Base-by-base conservation (phyloP, 2,888 invertebrate species). In the Drosophila tanythrix region DNA sequence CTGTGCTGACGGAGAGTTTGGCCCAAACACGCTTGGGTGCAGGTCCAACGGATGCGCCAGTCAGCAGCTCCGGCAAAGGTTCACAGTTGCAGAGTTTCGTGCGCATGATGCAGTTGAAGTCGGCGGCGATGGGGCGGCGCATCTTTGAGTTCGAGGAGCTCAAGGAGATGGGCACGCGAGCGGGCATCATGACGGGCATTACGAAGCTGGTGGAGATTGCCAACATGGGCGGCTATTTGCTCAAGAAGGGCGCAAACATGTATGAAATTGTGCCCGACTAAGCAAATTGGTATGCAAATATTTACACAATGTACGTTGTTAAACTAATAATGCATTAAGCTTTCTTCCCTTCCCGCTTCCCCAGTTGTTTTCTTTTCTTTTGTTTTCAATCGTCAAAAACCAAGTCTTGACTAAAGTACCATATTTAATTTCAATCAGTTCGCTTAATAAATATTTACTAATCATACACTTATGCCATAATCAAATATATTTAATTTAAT, bases 191-290 rank as follows among this genome's bases (percentile, higher is more conserved):
- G 46, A 83, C 85, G 50, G 92, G 94, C 0, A 94, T 95, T 1
- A 94, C 94, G 56, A 95, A 95, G 76, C 94, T 98, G 56, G 94
- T 99, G 60, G 95, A 96, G 79, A 95, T 96, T 40, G 94, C 98
- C 81, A 98, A 99, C 92, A 94, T 96, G 83, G 97, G 97, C 92
- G 98, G 98, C 13, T 96, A 96, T 93, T 94, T 99, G 76, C 94
- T 99, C 76, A 96, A 97, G 89, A 97, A 97, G 93, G 97, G 96
- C 1, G 94, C 95, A 21, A 95, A 96, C 89, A 94, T 95, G 59
- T 97, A 96, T 89, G 96, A 97, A 93, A 93, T 96, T 68, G 93
- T 94, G 76, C 93, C 94, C 60, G 93, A 92, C 69, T 93, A 73
- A 85, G 25, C 53, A 68, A 72, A 56, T 60, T 59, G 59, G 50